phyloP scores from a whole-genome alignment of 2,888 invertebrate species.

The Melanchra persicariae region DNA sequence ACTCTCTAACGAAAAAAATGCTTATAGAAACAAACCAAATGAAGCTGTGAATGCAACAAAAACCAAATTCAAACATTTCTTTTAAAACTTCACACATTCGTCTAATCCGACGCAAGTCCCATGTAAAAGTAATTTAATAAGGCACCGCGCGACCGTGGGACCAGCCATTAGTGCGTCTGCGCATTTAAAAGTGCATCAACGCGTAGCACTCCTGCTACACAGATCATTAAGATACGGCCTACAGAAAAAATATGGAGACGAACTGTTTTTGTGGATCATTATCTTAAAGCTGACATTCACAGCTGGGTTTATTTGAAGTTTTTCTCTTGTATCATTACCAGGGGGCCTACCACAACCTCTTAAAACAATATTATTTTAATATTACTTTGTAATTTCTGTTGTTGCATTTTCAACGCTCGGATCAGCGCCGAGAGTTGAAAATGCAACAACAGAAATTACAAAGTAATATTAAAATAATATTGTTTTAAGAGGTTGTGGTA shows the following conservation, averaged over 20 bases:
- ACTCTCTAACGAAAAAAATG: background rate
- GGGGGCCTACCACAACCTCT: too few relatives aligned
- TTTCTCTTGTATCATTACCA: conserved; percentile 42
- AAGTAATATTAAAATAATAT: too few relatives aligned
- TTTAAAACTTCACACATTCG: conserved; percentile 47
- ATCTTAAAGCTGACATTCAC: conserved; percentile 41
- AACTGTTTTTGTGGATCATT: conserved; percentile 62
- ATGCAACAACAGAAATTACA: too few relatives aligned
- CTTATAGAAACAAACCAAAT: conserved; percentile 5
- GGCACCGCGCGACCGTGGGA: conserved; percentile 75
- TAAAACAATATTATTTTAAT: too few relatives aligned
- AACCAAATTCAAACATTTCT: conserved; percentile 36
- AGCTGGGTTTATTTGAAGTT: conserved; percentile 38
- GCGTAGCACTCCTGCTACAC: conserved; percentile 61
- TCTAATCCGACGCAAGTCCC: conserved; percentile 58
- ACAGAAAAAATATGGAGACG: conserved; percentile 68
- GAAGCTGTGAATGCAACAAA: background rate
- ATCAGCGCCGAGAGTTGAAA: too few relatives aligned
- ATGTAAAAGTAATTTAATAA: conserved; percentile 73
- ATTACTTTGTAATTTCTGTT: too few relatives aligned
- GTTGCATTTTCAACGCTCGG: too few relatives aligned
- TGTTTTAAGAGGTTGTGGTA: too few relatives aligned
- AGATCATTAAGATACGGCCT: conserved; percentile 73
- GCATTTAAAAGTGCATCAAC: conserved; percentile 84
- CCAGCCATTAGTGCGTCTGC: conserved; percentile 67